phyloP scores from a whole-genome alignment of 2,888 invertebrate genomes.

The Lamellibrachia satsuma region DNA sequence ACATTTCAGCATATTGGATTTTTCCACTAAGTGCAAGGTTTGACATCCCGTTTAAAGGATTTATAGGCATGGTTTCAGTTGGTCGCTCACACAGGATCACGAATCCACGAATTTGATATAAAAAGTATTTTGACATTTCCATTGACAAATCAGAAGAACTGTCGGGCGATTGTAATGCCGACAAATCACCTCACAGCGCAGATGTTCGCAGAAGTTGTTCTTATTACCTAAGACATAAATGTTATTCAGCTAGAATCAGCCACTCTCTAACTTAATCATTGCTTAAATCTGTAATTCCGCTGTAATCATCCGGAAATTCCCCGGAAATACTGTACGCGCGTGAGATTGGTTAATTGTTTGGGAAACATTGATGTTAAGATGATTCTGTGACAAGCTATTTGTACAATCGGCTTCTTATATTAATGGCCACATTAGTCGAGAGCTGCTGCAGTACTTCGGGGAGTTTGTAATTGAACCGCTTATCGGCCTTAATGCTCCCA shows the following conservation, averaged over 20 bases:
- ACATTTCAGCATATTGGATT: background rate
- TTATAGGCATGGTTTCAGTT: background rate
- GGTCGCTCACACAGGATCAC: background rate
- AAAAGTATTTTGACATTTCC: background rate
- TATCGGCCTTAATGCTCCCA: conserved; percentile 13
- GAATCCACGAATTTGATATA: background rate
- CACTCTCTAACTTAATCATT: conserved; percentile 13
- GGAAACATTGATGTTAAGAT: background rate
- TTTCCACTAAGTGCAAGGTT: background rate
- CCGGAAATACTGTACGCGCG: background rate
- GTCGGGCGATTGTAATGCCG: background rate
- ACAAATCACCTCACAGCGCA: background rate
- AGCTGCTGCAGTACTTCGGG: background rate
- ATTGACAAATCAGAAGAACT: conserved; percentile 3
- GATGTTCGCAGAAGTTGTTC: background rate
- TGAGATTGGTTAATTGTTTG: background rate
- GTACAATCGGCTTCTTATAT: conserved; percentile 17
- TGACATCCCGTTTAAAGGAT: background rate
- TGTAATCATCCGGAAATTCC: background rate
- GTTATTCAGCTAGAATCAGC: background rate
- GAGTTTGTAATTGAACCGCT: background rate
- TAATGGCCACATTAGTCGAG: background rate
- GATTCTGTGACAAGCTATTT: conserved; percentile 17
- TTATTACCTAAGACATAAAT: background rate
- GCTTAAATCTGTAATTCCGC: conserved; percentile 17